Evolutionary conservation across 2,888 invertebrate species (phyloP).

Genomic region (Neoscelio sp.): DNA sequence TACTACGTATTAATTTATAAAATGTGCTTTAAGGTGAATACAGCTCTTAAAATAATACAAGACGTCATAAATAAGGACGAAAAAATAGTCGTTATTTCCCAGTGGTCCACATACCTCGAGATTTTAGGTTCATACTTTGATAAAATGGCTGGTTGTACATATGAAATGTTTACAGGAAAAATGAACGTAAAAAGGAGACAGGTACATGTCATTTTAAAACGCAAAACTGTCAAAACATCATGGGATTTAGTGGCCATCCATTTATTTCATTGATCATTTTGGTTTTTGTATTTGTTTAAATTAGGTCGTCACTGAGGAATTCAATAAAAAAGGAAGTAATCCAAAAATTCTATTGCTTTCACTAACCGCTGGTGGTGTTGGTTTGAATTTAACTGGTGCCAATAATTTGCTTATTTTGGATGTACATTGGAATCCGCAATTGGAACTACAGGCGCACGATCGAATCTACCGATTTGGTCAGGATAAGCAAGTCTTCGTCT

Average conservation of each 20-base stretch:
- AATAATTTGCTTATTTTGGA: constrained; percentile 96
- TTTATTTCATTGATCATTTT: no score
- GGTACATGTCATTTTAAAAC: no score
- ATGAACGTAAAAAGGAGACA: constrained; percentile 90
- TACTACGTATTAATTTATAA: no score
- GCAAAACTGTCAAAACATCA: no score
- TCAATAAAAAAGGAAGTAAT: constrained; percentile 71
- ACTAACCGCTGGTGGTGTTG: constrained; percentile 96
- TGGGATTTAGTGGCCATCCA: no score
- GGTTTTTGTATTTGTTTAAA: background rate
- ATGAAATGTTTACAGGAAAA: constrained; percentile 87
- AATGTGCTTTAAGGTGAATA: constrained; percentile 82
- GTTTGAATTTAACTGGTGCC: constrained; percentile 95
- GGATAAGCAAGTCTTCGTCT: constrained; percentile 90
- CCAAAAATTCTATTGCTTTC: constrained; percentile 91
- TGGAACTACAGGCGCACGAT: constrained; percentile 97
- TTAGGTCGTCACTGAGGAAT: constrained; percentile 76
- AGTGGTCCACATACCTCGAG: constrained; percentile 94
- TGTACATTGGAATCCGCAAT: constrained; percentile 98
- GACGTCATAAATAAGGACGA: constrained; percentile 84
- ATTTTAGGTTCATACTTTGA: constrained; percentile 88
- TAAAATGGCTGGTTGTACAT: constrained; percentile 85
- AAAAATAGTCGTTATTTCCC: constrained; percentile 94
- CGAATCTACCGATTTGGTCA: constrained; percentile 97
- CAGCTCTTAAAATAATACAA: constrained; percentile 85